Percentiles rank a stretch among this genome's conserved stretches.
Conservation (phyloP, 2,888 invertebrate species). For the Acleris sparsana region DNA sequence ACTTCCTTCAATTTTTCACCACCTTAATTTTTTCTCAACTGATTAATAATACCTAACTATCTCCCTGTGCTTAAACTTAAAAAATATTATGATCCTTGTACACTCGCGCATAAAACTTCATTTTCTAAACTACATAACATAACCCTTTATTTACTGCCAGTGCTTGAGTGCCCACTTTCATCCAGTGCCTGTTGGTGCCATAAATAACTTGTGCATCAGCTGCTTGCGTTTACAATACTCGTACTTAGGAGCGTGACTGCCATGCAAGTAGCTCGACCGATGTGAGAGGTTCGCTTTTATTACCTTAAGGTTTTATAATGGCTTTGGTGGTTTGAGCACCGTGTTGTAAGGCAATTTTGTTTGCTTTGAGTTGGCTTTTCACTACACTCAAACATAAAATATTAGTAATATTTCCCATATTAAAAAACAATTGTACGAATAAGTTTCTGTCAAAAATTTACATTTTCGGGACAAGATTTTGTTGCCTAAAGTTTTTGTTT, state of each 20-base stretch:
- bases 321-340: too few relatives aligned
- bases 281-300: background rate
- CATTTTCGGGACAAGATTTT: too few relatives aligned
- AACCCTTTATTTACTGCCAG: slow-evolving; percentile 10
- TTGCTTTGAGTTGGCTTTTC: too few relatives aligned
- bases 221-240: slow-evolving; percentile 2
- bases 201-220: slow-evolving; percentile 17
- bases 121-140: background rate
- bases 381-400: too few relatives aligned
- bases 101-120: slow-evolving; percentile 8
- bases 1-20: too few relatives aligned
- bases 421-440: too few relatives aligned
- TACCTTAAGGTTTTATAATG: background rate
- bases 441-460: too few relatives aligned
- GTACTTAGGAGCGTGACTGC: slow-evolving; percentile 1
- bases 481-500: too few relatives aligned
- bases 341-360: too few relatives aligned
- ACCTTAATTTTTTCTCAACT: too few relatives aligned
- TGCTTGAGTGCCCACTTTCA: background rate
- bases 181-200: background rate
- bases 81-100: background rate
- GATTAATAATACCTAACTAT: too few relatives aligned
- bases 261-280: slow-evolving; percentile 1
- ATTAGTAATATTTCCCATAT: too few relatives aligned
- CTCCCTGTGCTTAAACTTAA: background rate